Evolutionary conservation across 2,888 invertebrate species (phyloP), one percentile per base, ranked within the genome.

Genomic region (Monochamus alternatus): DNA sequence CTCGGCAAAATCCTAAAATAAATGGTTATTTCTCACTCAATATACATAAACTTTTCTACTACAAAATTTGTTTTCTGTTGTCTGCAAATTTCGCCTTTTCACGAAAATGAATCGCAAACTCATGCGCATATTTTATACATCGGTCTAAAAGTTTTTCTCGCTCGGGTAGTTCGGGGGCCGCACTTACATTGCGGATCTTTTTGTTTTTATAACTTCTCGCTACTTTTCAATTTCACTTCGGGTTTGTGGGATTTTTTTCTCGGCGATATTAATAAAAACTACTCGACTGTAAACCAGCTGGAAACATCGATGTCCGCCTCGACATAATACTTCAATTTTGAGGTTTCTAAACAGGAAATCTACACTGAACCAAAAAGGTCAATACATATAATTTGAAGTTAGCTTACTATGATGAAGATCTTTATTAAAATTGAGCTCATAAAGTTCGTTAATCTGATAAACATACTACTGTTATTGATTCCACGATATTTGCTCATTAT

Each of bases 91-190:
- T 69, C 51, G 8, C 69, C 47, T 5, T 14, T 69, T 31, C 60
- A 51, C 71, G 62, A 47, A 70, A 67, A 74, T 75, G 73, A 76
- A 71, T 76, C 67, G 62, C 52, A 73, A 76, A 76, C 78, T 76
- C 66, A 73, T 76, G 78, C 81, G 80, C 78, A 81, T 81, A 80
- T 80, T 81, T 81, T 81, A 81, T 77, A 67, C 73, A 74, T 77
- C 71, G 74, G 73, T 73, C 74, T 70, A 75, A 75, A 80, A 82
- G 76, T 81, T 82, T 82, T 78, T 74, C 75, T 74, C 77, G 79
- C 78, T 74, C 77, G 76, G 74, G 65, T 66, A 73, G 75, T 75
- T 75, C 74, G 69, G 75, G 67, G 73, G 74, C 69, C 77, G 80
- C 79, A 81, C 80, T 82, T 81, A 78, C 67, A 74, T 71, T 73